These are phyloP conservation scores for Opisthograptis luteolata DNA, from an alignment of 2,888 invertebrate species.

Conservation along the genomic window DNA sequence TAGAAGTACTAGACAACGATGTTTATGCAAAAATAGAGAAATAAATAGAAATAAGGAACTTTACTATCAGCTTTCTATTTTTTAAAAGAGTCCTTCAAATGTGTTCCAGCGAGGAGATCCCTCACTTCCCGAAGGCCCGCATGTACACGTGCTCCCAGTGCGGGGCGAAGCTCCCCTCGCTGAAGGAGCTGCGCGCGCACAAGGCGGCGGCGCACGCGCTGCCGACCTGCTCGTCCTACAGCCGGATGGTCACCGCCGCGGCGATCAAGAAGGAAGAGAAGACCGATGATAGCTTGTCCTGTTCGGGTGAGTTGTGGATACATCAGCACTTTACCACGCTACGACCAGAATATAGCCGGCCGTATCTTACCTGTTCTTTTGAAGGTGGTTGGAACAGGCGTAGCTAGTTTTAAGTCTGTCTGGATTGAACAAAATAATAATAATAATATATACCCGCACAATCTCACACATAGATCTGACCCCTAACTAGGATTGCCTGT, in stretches of 20 bases:
- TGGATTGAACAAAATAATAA: too few relatives aligned
- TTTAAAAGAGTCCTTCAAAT: too few relatives aligned
- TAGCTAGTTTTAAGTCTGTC: too few relatives aligned
- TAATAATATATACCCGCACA: too few relatives aligned
- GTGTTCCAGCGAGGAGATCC: conserved; percentile 54
- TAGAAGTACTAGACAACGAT: too few relatives aligned
- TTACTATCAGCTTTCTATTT: too few relatives aligned
- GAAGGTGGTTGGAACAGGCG: too few relatives aligned
- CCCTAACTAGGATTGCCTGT: too few relatives aligned
- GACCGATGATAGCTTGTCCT: conserved; percentile 53
- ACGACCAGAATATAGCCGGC: not conserved
- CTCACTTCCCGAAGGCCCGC: conserved; percentile 53
- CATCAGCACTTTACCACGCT: not conserved
- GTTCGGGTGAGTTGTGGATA: conserved; percentile 37
- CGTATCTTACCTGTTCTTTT: too few relatives aligned
- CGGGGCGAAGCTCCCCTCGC: conserved; percentile 82
- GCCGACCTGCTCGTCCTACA: conserved; percentile 57
- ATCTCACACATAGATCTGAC: too few relatives aligned
- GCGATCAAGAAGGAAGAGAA: conserved; percentile 78
- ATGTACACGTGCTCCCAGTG: conserved; percentile 85
- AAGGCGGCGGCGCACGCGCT: conserved; percentile 80
- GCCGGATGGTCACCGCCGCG: conserved; percentile 60
- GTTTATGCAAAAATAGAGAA: too few relatives aligned
- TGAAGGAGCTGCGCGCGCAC: conserved; percentile 87
- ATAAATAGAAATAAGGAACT: too few relatives aligned